phyloP scores from a whole-genome alignment of 2,797 vertebrate species.

The Rhadinocentrus ornatus region DNA sequence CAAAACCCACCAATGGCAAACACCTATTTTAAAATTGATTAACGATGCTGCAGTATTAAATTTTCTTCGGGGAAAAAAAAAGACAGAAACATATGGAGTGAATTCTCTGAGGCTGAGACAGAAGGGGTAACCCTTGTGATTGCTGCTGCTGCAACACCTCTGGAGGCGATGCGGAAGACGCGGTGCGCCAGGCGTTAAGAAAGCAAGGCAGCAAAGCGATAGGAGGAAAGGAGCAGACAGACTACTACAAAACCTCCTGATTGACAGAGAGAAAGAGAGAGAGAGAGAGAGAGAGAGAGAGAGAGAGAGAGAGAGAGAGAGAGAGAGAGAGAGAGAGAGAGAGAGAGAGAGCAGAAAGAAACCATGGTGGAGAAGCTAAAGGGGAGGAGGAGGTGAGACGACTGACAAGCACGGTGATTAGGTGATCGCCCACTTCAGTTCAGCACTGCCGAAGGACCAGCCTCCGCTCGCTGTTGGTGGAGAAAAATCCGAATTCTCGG shows the following conservation, averaged over 20 bases:
- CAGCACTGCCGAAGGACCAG: slow-evolving; percentile 23
- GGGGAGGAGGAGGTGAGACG: slow-evolving; percentile 41
- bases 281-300: slow-evolving; percentile 21
- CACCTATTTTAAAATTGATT: slow-evolving; percentile 42
- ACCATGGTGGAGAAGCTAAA: slow-evolving; percentile 32
- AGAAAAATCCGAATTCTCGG: slow-evolving; percentile 1
- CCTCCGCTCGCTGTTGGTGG: slow-evolving; percentile 20
- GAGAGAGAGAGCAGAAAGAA: slow-evolving; percentile 10
- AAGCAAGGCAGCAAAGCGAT: slow-evolving; percentile 11
- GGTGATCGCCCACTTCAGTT: slow-evolving; percentile 44
- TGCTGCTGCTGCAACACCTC: slow-evolving; percentile 51
- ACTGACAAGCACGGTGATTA: slow-evolving; percentile 31
- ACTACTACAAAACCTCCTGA: slow-evolving; percentile 46
- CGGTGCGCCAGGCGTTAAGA: slow-evolving; percentile 45
- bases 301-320: slow-evolving; percentile 17
- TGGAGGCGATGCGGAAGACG: slow-evolving; percentile 53
- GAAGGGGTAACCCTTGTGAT: slow-evolving; percentile 24
- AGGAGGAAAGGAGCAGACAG: slow-evolving; percentile 41
- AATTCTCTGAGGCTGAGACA: slow-evolving; percentile 33
- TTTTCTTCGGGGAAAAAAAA: slow-evolving; percentile 18
- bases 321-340: slow-evolving; percentile 13
- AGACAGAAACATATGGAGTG: slow-evolving; percentile 21
- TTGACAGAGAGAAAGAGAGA: slow-evolving; percentile 21
- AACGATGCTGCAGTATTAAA: slow-evolving; percentile 45
- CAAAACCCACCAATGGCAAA: slow-evolving; percentile 51